Evolutionary conservation across 2,888 invertebrate species (phyloP).

Genomic region (Eueremaeus valkanovi): DNA sequence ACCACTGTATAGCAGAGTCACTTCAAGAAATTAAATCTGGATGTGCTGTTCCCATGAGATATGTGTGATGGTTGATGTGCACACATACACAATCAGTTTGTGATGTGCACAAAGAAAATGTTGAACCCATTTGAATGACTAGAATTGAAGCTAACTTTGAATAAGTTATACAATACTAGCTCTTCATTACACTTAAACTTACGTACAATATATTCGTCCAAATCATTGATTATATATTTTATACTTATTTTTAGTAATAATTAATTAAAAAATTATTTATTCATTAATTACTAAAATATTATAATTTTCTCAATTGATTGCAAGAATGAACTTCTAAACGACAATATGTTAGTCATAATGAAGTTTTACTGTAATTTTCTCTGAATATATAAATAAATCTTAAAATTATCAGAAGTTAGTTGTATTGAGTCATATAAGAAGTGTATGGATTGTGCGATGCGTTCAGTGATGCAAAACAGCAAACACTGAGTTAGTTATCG

Average conservation of each 20-base stretch:
- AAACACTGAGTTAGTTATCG: not conserved
- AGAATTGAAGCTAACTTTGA: conserved; percentile 3
- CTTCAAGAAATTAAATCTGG: conserved; percentile 39
- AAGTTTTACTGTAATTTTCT: not conserved
- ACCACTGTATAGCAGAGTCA: conserved; percentile 36
- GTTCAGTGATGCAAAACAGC: not conserved
- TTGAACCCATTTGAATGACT: not conserved
- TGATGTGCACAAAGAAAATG: not conserved
- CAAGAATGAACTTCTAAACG: too few species aligned
- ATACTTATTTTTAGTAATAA: not conserved
- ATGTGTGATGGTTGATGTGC: conserved; percentile 27
- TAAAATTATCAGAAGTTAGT: not conserved
- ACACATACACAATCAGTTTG: conserved; percentile 10
- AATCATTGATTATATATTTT: too few species aligned
- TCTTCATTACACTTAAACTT: not conserved
- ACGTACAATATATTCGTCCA: not conserved
- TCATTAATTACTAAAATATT: not conserved
- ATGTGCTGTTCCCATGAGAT: conserved; percentile 33
- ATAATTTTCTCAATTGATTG: too few species aligned
- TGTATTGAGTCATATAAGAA: too few species aligned
- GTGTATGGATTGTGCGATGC: not conserved
- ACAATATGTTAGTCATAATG: not conserved
- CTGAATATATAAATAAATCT: not conserved
- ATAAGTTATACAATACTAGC: conserved; percentile 18
- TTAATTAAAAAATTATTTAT: not conserved